Conservation (phyloP, 2,797 vertebrate species). For the Bradypus variegatus region DNA sequence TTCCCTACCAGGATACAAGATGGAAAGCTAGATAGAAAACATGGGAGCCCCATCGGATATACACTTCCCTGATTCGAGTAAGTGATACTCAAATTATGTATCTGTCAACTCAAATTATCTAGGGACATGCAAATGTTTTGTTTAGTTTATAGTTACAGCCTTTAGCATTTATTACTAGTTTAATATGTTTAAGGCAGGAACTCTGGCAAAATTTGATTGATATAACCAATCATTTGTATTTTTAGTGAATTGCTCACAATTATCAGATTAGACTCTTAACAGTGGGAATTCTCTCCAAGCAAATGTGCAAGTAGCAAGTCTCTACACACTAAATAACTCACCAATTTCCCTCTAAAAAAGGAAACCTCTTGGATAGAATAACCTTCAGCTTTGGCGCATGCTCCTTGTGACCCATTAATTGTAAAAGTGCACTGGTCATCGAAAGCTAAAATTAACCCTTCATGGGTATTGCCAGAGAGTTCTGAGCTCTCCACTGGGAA, state of each 20-base stretch:
- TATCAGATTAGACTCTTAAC: neutral
- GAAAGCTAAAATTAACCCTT: conserved; percentile 52
- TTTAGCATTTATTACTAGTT: neutral
- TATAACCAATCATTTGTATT: neutral
- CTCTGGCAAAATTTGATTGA: neutral
- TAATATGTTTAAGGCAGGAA: neutral
- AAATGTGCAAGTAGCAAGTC: neutral
- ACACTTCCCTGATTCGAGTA: neutral
- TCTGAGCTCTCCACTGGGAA: conserved; percentile 31
- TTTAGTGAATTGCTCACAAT: neutral
- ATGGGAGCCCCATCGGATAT: neutral
- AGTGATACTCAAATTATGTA: neutral
- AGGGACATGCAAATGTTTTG: neutral
- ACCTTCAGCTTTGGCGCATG: neutral
- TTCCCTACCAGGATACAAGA: neutral
- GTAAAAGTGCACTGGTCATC: conserved; percentile 4
- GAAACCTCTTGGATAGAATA: neutral
- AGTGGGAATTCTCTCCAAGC: neutral
- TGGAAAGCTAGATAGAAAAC: neutral
- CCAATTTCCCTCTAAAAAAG: neutral
- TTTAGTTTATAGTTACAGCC: neutral
- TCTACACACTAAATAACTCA: neutral
- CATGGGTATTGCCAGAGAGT: conserved; percentile 11
- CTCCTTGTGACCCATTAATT: conserved; percentile 46
- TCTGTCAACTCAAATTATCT: neutral